Base-by-base conservation (phyloP, 1,140 invertebrate genomes). In the Drosophila sp. region DNA sequence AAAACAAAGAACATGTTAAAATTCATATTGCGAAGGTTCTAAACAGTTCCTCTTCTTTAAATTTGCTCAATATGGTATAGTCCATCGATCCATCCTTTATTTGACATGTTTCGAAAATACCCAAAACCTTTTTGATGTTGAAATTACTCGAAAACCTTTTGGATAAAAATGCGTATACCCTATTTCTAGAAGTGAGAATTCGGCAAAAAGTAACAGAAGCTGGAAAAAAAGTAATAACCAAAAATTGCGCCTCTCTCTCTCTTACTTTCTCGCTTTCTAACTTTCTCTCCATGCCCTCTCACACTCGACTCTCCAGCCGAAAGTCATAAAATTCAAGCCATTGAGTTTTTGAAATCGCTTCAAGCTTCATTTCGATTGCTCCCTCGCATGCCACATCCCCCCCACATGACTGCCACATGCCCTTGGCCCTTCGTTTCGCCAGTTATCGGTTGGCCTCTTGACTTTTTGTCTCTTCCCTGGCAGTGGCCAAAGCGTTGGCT, bases 341-440 rank as follows among this genome's bases (percentile, higher is more conserved):
- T 87, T 87, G 84, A 87, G 76, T 89, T 89, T 84, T 89, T 61
- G 80, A 87, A 87, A 87, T 87, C 84, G 80, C 84, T 87, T 89
- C 84, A 73, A 82, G 84, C 80, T 84, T 89, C 84, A 89, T 82
- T 86, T 86, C 83, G 72, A 87, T 79, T 87, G 82, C 71, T 33
- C 54, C 35, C 35, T 38, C 35, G 4, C 35, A 35, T 35, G 35
- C 10, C 35, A 38, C 35, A 2, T 10, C 35, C 25, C 40, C 62
- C 47, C 67, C 44, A 29, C 40, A 38, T 35, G 60, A 29, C 55
- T 41, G 40, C 33, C 41, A 29, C n/a, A 25, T 2, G n/a, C 23
- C 62, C 60, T 33, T 5, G 35, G 47, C 30, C 41, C 23, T 35
- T 27, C 33, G 10, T 7, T 61, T 10, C n/a, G 5, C 17, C 71